phyloP scores from a whole-genome alignment of 2,888 invertebrate genomes.

The Eucriotettix oculatus region DNA sequence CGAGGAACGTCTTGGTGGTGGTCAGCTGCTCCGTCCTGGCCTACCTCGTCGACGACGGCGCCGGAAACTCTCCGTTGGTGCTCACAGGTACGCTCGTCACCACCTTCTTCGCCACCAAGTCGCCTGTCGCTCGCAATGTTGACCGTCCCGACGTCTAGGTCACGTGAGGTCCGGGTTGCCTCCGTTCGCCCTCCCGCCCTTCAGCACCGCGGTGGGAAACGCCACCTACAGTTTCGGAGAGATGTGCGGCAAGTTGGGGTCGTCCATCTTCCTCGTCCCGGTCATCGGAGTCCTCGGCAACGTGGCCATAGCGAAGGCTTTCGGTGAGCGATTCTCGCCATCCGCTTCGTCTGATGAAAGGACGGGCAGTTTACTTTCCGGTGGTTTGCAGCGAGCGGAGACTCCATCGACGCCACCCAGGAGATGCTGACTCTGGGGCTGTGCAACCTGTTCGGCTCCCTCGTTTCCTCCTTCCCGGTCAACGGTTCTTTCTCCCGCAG shows the following conservation, averaged over 20 bases:
- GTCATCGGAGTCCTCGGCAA: conserved; percentile 83
- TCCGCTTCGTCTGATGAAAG: conserved; percentile 14
- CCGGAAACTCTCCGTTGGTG: conserved; percentile 41
- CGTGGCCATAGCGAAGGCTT: conserved; percentile 90
- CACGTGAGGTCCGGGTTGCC: conserved; percentile 51
- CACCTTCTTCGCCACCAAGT: no score
- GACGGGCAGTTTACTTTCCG: neutral
- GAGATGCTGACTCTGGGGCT: conserved; percentile 74
- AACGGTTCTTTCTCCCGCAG: conserved; percentile 79
- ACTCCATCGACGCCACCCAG: conserved; percentile 74
- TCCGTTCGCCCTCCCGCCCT: conserved; percentile 47
- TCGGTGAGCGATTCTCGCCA: no score
- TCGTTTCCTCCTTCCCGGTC: conserved; percentile 80
- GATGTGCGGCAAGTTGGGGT: conserved; percentile 66
- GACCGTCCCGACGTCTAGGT: conserved; percentile 16
- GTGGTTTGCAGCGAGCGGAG: conserved; percentile 43
- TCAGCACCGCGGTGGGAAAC: conserved; percentile 42
- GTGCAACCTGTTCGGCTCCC: conserved; percentile 73
- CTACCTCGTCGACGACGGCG: conserved; percentile 31
- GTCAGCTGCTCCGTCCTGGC: conserved; percentile 52
- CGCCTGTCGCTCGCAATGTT: no score
- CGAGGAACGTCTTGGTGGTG: conserved; percentile 71
- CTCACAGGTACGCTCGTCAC: conserved; percentile 38
- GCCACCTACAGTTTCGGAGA: conserved; percentile 42
- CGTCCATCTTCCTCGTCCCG: conserved; percentile 72